Base-by-base conservation (phyloP, 2,888 invertebrate genomes). In the Tinea pellionella region DNA sequence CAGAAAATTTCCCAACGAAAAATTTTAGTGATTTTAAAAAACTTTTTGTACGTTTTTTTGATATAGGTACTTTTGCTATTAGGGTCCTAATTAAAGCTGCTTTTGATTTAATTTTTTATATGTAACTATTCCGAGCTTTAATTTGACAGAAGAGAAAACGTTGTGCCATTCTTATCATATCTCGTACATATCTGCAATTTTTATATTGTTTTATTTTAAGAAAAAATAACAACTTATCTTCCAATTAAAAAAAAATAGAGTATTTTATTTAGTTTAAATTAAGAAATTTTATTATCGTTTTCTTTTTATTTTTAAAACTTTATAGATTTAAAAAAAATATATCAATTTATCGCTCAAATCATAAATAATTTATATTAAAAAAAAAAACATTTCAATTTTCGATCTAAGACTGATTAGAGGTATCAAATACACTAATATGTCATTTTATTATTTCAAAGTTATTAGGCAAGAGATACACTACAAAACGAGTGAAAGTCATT, bases 321-420 rank as follows among this genome's bases (percentile, higher is more conserved):
- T 15, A 6, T 53, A 24, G 53, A 47, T 11, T 47, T 47, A 19
- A 24, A 53, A 19, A 15, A 47, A 15, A 15, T 1, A 8, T 47
- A 16, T 47, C 18, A 15, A 47, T 12, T 18, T 16, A 8, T 53
- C 53, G 53, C 53, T 53, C 53, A 53, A 53, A 53, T 19, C 18
- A 18, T 53, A 51, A 18, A n/a, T 7, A 19, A 65, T 66, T 62
- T 61, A 58, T 62, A 61, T 13, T 61, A 8, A 60, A 63, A 58
- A 62, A 55, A 59, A 42, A 24, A 56, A 6, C 41, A 53, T 43
- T 60, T 61, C 68, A 76, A 72, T 70, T 76, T 77, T 82, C 79
- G 71, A 80, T 77, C 78, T 80, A 85, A 85, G 84, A 85, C 84
- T 85, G 84, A 85, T 77, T 84, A 84, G 83, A 80, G 15, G 57